phyloP scores from a whole-genome alignment of 2,888 invertebrate species.

The Zele albiditarsus region DNA sequence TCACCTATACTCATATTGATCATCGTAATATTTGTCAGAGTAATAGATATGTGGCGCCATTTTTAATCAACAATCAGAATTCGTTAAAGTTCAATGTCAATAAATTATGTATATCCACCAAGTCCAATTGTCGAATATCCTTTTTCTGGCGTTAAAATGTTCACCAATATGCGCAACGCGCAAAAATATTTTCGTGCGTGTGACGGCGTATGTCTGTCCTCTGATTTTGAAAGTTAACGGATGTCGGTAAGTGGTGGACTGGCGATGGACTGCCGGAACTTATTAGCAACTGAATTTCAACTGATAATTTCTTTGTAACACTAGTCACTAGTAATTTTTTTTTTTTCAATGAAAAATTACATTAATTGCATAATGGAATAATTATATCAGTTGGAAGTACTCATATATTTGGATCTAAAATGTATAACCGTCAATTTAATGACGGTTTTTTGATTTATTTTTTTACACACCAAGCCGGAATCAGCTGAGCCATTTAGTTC shows the following conservation, averaged over 20 bases:
- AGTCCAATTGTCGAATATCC: neutral
- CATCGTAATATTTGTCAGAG: conserved; percentile 94
- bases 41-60: conserved; percentile 84
- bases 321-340: neutral
- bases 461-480: neutral
- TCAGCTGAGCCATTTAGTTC: neutral
- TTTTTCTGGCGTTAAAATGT: neutral
- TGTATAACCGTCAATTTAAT: neutral
- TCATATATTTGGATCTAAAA: neutral
- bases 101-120: conserved; percentile 16
- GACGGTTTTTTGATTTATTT: neutral
- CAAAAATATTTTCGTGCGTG: conserved; percentile 34
- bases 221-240: conserved; percentile 65
- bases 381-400: neutral
- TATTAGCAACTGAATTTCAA: conserved; percentile 40
- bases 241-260: conserved; percentile 53
- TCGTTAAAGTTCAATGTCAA: conserved; percentile 8
- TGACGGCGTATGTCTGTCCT: conserved; percentile 46
- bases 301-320: neutral
- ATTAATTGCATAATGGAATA: neutral
- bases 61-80: conserved; percentile 55
- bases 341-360: neutral
- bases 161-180: conserved; percentile 2
- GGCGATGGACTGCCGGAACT: conserved; percentile 47
- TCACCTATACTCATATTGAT: conserved; percentile 93